Conservation (phyloP, 2,888 invertebrate genomes). For the Azorinus chamasolen region DNA sequence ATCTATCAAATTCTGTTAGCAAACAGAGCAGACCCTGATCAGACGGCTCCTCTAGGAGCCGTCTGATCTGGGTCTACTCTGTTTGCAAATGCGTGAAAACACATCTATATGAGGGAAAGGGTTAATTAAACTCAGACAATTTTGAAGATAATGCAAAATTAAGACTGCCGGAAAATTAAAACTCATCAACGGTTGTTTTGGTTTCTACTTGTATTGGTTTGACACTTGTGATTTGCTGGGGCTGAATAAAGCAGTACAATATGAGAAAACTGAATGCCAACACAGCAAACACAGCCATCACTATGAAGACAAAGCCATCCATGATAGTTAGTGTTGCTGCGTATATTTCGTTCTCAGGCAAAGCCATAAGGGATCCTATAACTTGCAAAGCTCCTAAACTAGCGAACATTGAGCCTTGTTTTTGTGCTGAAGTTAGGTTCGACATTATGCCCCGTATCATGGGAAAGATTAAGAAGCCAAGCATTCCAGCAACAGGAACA, state of each 20-base stretch:
- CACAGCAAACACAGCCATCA: slow-evolving; percentile 36
- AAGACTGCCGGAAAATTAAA: too few relatives aligned
- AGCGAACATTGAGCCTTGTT: slow-evolving; percentile 57
- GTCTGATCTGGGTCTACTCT: too few relatives aligned
- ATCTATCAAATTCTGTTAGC: too few relatives aligned
- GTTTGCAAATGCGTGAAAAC: too few relatives aligned
- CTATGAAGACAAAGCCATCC: slow-evolving; percentile 55
- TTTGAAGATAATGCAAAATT: too few relatives aligned
- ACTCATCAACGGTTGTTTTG: too few relatives aligned
- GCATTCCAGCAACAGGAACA: slow-evolving; percentile 35
- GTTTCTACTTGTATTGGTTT: too few relatives aligned
- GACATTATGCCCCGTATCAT: slow-evolving; percentile 61
- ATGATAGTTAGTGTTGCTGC: slow-evolving; percentile 35
- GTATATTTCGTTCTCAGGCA: slow-evolving; percentile 38
- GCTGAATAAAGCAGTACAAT: slow-evolving; percentile 34
- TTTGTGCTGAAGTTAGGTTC: slow-evolving; percentile 34
- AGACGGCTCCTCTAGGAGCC: too few relatives aligned
- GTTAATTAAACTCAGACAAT: too few relatives aligned
- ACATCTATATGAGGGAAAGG: too few relatives aligned
- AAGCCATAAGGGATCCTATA: slow-evolving; percentile 21
- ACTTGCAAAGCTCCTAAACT: slow-evolving; percentile 43
- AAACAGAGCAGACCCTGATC: too few relatives aligned
- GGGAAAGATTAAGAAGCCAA: slow-evolving; percentile 44
- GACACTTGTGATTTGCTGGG: too few relatives aligned
- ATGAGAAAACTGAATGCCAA: slow-evolving; percentile 30